phyloP scores from a whole-genome alignment of 2,888 invertebrate genomes.

The Trachelus stipa region DNA sequence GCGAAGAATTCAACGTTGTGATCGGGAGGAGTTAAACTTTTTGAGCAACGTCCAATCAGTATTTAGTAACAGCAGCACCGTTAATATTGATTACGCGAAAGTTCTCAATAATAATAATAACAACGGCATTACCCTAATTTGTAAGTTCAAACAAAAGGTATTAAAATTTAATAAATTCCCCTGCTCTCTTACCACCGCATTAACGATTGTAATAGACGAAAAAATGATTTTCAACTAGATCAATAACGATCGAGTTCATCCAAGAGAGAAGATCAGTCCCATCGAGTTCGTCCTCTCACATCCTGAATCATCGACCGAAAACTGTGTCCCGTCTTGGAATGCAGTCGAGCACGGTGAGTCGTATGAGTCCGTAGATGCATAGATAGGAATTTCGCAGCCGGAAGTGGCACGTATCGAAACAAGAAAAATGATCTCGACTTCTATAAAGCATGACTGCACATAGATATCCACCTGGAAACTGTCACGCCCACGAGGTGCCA shows the following conservation, averaged over 20 bases:
- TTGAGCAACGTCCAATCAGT: neutral
- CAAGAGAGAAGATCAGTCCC: neutral
- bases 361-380: neutral
- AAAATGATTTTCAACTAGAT: neutral
- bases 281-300: neutral
- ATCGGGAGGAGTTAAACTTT: neutral
- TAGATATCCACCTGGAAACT: neutral
- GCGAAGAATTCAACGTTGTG: neutral
- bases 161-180: neutral
- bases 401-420: neutral
- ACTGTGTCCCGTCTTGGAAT: neutral
- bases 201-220: neutral
- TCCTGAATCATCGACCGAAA: neutral
- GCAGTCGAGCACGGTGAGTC: neutral
- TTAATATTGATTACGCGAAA: neutral
- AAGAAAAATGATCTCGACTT: neutral
- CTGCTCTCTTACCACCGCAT: neutral
- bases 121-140: neutral
- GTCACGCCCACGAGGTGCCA: neutral
- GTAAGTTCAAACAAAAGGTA: neutral
- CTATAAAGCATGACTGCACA: neutral
- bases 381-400: neutral
- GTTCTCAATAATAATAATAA: neutral
- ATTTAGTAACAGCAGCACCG: neutral
- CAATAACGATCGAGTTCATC: neutral